Evolutionary conservation across 2,888 invertebrate species (phyloP).

Genomic region (Ophion ellenae): DNA sequence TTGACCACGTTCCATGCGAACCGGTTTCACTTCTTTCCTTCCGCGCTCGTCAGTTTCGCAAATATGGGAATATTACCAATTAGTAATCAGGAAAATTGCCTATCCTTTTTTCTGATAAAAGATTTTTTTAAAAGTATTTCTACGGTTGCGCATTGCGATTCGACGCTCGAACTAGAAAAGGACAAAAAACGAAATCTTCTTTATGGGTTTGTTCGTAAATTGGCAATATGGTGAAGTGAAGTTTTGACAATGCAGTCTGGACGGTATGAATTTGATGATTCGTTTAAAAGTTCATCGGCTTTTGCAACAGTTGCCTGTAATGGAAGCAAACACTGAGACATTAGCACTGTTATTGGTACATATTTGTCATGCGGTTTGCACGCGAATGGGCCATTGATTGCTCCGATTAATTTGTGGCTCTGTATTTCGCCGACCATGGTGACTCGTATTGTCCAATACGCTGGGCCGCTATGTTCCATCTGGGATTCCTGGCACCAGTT

Average conservation of each 20-base stretch:
- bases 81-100: too few species aligned
- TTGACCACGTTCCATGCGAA: background rate
- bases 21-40: background rate
- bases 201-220: too few species aligned
- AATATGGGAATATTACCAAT: background rate
- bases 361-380: background rate
- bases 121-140: too few species aligned
- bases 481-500: background rate
- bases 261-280: background rate
- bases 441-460: background rate
- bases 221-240: background rate
- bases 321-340: background rate
- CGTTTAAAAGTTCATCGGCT: background rate
- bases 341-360: background rate
- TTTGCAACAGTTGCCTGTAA: background rate
- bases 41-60: background rate
- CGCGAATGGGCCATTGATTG: slow-evolving; percentile 10
- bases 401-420: slow-evolving; percentile 8
- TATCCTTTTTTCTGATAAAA: too few species aligned
- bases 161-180: too few species aligned
- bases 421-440: background rate
- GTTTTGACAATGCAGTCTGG: background rate
- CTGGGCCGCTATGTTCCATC: background rate
- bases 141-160: too few species aligned
- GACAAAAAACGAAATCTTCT: too few species aligned